Percentiles rank a stretch among this genome's conserved stretches.
These are phyloP conservation scores for Globodera rostochiensis DNA, from an alignment of 1,140 invertebrate species.

Conservation along the genomic window DNA sequence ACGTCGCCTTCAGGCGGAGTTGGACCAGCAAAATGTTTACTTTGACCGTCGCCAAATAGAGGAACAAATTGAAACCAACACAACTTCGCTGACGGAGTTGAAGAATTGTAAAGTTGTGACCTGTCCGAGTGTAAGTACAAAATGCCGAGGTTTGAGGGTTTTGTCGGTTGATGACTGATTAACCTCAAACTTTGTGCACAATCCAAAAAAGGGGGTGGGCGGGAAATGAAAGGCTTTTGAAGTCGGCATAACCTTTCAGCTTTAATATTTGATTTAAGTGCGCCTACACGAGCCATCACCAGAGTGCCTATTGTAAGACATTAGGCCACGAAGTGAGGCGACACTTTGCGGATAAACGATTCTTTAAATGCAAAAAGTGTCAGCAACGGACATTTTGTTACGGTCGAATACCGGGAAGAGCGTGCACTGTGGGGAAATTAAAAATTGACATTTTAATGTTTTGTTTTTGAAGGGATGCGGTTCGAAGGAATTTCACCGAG, in stretches of 20 bases:
- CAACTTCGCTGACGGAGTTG: constrained; percentile 49
- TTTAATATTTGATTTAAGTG: constrained; percentile 34
- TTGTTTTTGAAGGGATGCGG: constrained; percentile 45
- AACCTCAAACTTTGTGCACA: too few relatives aligned
- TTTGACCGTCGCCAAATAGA: constrained; percentile 43
- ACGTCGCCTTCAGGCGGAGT: constrained; percentile 12
- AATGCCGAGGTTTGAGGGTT: too few relatives aligned
- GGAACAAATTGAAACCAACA: constrained; percentile 45
- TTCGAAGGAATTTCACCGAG: constrained; percentile 48
- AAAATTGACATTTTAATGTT: not conserved
- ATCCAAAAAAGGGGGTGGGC: too few relatives aligned
- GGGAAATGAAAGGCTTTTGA: too few relatives aligned
- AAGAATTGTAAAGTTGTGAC: constrained; percentile 52
- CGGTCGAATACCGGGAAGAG: constrained; percentile 47
- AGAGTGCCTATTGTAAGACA: constrained; percentile 37
- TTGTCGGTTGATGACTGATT: too few relatives aligned
- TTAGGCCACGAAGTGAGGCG: constrained; percentile 36
- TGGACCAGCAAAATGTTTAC: constrained; percentile 40
- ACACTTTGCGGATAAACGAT: constrained; percentile 49
- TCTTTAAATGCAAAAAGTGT: constrained; percentile 51
- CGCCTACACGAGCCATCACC: constrained; percentile 37
- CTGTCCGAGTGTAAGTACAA: constrained; percentile 40
- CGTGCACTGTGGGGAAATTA: constrained; percentile 44
- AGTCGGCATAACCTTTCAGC: constrained; percentile 6
- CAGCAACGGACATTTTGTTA: constrained; percentile 39